phyloP scores from a whole-genome alignment of 1,140 invertebrate species.

The Drosophila bocqueti region DNA sequence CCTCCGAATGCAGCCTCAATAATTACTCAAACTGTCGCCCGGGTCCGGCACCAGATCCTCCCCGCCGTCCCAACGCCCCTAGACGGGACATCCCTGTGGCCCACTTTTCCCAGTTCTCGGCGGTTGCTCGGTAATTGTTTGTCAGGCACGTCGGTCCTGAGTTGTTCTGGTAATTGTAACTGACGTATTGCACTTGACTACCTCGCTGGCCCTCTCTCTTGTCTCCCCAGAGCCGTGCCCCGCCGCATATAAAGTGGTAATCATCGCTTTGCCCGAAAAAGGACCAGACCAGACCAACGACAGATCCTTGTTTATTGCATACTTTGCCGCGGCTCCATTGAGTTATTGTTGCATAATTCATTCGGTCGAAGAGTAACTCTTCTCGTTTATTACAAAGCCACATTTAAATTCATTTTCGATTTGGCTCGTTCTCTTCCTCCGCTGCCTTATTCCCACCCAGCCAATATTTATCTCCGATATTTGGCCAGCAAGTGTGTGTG shows the following conservation, averaged over 20 bases:
- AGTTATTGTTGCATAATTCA: slow-evolving; percentile 79
- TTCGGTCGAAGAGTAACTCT: slow-evolving; percentile 51
- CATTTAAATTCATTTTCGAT: slow-evolving; percentile 83
- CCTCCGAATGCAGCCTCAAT: slow-evolving; percentile 72
- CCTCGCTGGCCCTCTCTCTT: background rate
- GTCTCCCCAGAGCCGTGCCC: slow-evolving; percentile 34
- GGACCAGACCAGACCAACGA: slow-evolving; percentile 31
- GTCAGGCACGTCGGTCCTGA: slow-evolving; percentile 67
- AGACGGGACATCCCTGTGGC: slow-evolving; percentile 37
- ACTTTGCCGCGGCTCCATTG: slow-evolving; percentile 54
- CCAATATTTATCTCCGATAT: slow-evolving; percentile 72
- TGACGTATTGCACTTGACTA: slow-evolving; percentile 68
- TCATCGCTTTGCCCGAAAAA: slow-evolving; percentile 35
- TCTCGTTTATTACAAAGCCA: slow-evolving; percentile 72
- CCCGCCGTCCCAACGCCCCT: background rate
- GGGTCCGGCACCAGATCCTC: slow-evolving; percentile 42
- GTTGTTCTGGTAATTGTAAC: slow-evolving; percentile 67
- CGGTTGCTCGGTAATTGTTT: slow-evolving; percentile 73
- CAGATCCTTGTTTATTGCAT: slow-evolving; percentile 49
- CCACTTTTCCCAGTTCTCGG: slow-evolving; percentile 32
- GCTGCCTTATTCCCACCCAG: slow-evolving; percentile 12
- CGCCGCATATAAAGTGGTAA: slow-evolving; percentile 69
- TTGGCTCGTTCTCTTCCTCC: slow-evolving; percentile 48
- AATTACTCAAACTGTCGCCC: slow-evolving; percentile 83
- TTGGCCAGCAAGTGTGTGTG: slow-evolving; percentile 36